These are phyloP conservation scores for Drosophila imparisetae DNA, from an alignment of 2,888 invertebrate genomes.

Conservation along the genomic window DNA sequence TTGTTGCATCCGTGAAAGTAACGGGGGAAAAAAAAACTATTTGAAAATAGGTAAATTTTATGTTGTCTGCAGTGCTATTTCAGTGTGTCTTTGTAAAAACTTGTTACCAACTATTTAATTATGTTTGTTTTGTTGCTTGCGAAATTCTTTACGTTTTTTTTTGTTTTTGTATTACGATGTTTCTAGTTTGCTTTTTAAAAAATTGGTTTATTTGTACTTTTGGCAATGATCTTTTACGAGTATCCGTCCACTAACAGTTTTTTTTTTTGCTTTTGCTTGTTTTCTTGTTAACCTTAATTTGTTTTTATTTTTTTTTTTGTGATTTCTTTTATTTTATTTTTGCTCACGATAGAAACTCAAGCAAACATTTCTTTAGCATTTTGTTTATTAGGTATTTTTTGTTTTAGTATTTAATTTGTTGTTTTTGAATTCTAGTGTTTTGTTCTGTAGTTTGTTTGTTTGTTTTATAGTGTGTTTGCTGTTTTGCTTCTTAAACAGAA, in stretches of 20 bases:
- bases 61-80: constrained; percentile 33
- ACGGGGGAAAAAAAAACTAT: constrained; percentile 15
- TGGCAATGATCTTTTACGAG: constrained; percentile 83
- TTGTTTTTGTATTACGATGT: constrained; percentile 59
- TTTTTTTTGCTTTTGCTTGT: constrained; percentile 44
- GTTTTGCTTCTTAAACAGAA: constrained; percentile 47
- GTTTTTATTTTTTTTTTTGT: constrained; percentile 13
- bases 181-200: constrained; percentile 73
- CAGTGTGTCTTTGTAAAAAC: constrained; percentile 56
- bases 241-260: constrained; percentile 77
- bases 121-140: constrained; percentile 54
- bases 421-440: constrained; percentile 51
- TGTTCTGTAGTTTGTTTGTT: constrained; percentile 55
- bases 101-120: constrained; percentile 67
- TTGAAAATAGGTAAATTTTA: constrained; percentile 25
- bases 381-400: constrained; percentile 41
- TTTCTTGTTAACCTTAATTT: constrained; percentile 52
- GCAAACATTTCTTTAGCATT: constrained; percentile 65
- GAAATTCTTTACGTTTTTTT: constrained; percentile 74
- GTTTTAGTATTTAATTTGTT: constrained; percentile 33
- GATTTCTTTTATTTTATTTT: constrained; percentile 9
- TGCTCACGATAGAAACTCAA: constrained; percentile 55
- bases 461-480: constrained; percentile 36
- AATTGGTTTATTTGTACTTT: constrained; percentile 84
- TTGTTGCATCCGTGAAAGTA: constrained; percentile 30